A percentile compares a stretch with the other conserved stretches of the same genome.
Conservation (phyloP, 2,888 invertebrate genomes). For the Cephus pulcher region DNA sequence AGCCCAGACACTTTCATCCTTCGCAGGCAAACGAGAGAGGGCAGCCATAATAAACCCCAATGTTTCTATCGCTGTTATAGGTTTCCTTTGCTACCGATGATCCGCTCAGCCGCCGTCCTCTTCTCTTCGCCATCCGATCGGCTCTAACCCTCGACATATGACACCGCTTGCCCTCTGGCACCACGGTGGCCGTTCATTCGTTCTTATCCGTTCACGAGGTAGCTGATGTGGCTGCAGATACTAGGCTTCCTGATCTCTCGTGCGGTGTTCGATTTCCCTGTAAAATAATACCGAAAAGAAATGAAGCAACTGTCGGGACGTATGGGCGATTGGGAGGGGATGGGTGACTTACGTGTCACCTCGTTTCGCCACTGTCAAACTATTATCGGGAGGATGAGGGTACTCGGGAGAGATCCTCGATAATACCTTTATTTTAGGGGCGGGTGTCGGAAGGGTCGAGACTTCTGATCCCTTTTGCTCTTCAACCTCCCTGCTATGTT, state of each 20-base stretch:
- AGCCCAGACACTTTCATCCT: not conserved
- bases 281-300: conserved; percentile 38
- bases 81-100: not conserved
- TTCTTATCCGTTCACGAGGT: conserved; percentile 13
- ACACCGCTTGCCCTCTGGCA: conserved; percentile 43
- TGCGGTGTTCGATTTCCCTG: conserved; percentile 39
- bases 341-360: not conserved
- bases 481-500: too few relatives aligned
- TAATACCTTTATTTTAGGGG: not conserved
- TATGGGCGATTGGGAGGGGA: not conserved
- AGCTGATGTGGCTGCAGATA: conserved; percentile 30
- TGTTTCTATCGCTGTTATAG: not conserved
- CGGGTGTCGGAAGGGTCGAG: not conserved
- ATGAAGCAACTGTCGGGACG: conserved; percentile 32
- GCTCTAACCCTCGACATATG: conserved; percentile 29
- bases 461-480: not conserved
- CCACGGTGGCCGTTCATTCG: not conserved
- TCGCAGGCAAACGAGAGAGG: not conserved
- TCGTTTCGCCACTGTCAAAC: not conserved
- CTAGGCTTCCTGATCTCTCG: conserved; percentile 31
- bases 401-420: not conserved
- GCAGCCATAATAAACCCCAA: not conserved
- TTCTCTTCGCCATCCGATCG: not conserved
- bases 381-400: not conserved
- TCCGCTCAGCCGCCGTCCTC: not conserved